Base-by-base conservation (phyloP, 2,888 invertebrate species). In the Halictus ligatus region DNA sequence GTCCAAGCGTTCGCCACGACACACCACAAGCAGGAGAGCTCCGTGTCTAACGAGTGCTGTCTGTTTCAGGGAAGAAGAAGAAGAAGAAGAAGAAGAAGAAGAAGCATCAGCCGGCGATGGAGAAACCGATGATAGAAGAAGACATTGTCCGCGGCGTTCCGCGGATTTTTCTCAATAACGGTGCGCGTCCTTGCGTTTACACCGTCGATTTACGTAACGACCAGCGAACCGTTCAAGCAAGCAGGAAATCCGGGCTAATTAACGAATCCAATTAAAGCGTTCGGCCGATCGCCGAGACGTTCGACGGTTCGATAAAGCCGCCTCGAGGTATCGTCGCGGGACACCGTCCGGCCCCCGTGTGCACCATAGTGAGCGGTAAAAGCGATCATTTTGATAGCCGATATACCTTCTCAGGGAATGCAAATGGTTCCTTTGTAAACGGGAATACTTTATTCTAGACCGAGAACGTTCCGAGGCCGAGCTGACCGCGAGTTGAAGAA, bases 201-300 rank as follows among this genome's bases (percentile, higher is more conserved):
- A 77, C 40, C 29, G 25, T 35, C 76, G 86, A 86, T 86, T 87
- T 78, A 80, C 77, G 79, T 72, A 76, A 64, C 73, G 73, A 81
- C 69, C 71, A 73, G 12, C 43, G 50, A 35, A 48, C 67, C 67
- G 10, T 43, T 40, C 43, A 35, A 35, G 64, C 50, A 10, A 64
- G 29, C 69, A 50, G 75, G 78, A 78, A 78, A 72, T 78, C 78
- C 78, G 78, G 78, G 54, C 50, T 71, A 78, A 78, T 78, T 71
- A 78, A 54, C 50, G 54, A 25, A 54, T 64, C 21, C 69, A 50
- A 73, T 80, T 60, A 46, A 72, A 58, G 69, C 46, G 67, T 69
- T 25, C 25, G 13, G 58, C 5, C 43, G 54, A 54, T 72, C 71
- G 40, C 54, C 54, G 54, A 43, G 50, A 50, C 76, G 76, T 77